These are phyloP conservation scores for Folsomia manolachei DNA, from an alignment of 2,888 invertebrate species.

Conservation along the genomic window DNA sequence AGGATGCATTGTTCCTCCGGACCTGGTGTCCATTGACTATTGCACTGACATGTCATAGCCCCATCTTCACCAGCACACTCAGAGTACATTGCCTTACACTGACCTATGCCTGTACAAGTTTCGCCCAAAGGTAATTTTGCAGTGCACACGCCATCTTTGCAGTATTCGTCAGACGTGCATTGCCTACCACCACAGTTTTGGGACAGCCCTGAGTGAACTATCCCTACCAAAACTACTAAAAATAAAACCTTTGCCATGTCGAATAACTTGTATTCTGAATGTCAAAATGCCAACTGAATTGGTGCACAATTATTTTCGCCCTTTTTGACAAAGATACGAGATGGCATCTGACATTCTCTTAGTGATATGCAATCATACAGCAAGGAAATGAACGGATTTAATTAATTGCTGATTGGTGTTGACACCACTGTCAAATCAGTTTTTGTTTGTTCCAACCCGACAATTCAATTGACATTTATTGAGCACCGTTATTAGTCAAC, in stretches of 20 bases:
- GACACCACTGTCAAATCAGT: too few relatives aligned
- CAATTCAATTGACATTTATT: too few relatives aligned
- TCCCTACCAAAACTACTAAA: background rate
- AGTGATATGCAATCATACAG: too few relatives aligned
- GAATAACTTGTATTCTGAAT: too few relatives aligned
- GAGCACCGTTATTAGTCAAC: too few relatives aligned
- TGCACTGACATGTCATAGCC: background rate
- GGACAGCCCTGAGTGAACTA: background rate
- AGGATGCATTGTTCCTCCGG: background rate
- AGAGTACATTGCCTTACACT: background rate
- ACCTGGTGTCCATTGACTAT: background rate
- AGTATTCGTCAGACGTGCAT: slow-evolving; percentile 1
- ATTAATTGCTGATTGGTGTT: too few relatives aligned
- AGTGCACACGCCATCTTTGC: background rate
- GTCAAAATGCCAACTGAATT: too few relatives aligned
- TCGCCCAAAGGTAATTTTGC: background rate
- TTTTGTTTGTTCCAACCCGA: too few relatives aligned
- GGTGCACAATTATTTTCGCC: too few relatives aligned
- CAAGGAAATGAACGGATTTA: too few relatives aligned
- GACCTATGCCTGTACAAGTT: background rate
- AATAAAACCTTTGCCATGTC: background rate
- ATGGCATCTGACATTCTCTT: too few relatives aligned
- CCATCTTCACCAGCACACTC: background rate
- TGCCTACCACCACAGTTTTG: background rate
- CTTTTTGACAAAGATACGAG: too few relatives aligned